Percentiles rank a stretch among this genome's conserved stretches.
phyloP scores from a whole-genome alignment of 2,888 invertebrate genomes.

The Eutolmus rufibarbis region DNA sequence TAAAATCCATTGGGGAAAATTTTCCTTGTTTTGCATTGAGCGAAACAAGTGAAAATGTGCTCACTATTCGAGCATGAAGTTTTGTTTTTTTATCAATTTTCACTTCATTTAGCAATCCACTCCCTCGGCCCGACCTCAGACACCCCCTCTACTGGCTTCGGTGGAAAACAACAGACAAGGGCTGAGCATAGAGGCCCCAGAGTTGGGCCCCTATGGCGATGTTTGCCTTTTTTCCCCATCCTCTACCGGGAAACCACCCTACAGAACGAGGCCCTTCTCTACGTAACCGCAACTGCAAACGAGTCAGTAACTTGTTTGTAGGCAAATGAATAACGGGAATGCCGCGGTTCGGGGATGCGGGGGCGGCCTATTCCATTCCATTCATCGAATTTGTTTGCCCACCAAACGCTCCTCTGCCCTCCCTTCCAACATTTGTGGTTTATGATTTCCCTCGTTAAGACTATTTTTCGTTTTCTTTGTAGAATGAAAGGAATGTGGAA shows the following conservation, averaged over 20 bases:
- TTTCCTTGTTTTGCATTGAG: constrained; percentile 32
- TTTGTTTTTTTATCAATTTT: constrained; percentile 38
- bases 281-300: not conserved
- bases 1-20: constrained; percentile 31
- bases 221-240: not conserved
- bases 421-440: not conserved
- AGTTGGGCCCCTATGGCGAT: not conserved
- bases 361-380: not conserved
- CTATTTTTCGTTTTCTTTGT: not conserved
- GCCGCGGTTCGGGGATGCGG: not conserved
- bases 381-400: not conserved
- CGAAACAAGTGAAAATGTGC: constrained; percentile 34
- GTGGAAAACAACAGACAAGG: not conserved
- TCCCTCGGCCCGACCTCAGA: not conserved
- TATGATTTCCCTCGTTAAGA: not conserved
- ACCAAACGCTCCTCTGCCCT: not conserved
- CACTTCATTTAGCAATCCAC: constrained; percentile 37
- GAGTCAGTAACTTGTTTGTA: not conserved
- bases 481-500: not conserved
- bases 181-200: not conserved
- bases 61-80: constrained; percentile 32
- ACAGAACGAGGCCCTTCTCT: not conserved
- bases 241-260: not conserved
- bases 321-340: not conserved
- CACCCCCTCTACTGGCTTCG: not conserved